phyloP scores from a whole-genome alignment of 2,113 vertebrate species.

The Myocastor coypus region DNA sequence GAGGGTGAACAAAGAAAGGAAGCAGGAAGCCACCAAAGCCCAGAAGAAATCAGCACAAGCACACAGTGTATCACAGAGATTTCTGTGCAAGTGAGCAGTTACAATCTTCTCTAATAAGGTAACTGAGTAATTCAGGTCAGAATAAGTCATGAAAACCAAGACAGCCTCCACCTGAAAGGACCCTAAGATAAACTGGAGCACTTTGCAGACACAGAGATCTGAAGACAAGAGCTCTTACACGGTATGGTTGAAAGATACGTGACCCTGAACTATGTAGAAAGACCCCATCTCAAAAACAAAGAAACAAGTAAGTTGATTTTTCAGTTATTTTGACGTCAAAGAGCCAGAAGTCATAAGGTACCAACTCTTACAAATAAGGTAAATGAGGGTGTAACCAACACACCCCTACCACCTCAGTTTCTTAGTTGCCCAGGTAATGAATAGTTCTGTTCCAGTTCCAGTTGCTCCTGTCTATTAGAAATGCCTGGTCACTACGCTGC shows the following conservation, averaged over 20 bases:
- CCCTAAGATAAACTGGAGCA: neutral
- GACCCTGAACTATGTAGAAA: neutral
- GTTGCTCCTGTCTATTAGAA: too few species aligned
- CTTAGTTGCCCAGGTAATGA: too few species aligned
- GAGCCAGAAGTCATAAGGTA: neutral
- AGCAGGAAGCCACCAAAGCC: neutral
- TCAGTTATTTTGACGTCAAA: neutral
- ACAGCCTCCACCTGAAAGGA: slow-evolving; percentile 5
- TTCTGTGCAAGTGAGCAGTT: neutral
- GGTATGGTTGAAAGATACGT: neutral
- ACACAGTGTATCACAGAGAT: neutral
- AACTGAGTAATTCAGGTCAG: slow-evolving; percentile 21
- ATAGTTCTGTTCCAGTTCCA: too few species aligned
- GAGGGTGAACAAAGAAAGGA: slow-evolving; percentile 20
- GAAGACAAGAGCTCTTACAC: neutral
- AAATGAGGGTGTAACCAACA: neutral
- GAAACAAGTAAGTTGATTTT: neutral
- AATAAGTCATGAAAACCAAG: slow-evolving; percentile 56
- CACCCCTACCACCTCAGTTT: too few species aligned
- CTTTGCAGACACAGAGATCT: neutral
- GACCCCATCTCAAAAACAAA: neutral
- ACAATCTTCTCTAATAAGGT: slow-evolving; percentile 12
- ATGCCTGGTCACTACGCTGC: too few species aligned
- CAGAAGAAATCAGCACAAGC: slow-evolving; percentile 29
- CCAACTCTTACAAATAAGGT: neutral